These are phyloP conservation scores for Rhyacophila brunnea DNA, from an alignment of 1,140 invertebrate genomes.

Conservation along the genomic window DNA sequence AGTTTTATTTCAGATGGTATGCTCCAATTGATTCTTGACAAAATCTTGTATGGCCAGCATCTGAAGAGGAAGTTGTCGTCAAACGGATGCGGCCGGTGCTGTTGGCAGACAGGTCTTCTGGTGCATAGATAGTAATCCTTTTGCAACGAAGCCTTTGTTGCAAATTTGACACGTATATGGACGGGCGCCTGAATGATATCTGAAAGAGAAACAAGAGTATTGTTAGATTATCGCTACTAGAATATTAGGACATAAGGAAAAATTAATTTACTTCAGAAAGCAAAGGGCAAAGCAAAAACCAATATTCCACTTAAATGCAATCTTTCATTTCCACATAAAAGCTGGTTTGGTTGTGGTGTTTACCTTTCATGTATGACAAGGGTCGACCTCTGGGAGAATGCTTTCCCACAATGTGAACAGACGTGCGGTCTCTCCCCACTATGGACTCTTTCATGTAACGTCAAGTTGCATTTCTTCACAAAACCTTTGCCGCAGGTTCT, in stretches of 20 bases:
- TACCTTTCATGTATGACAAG: conserved; percentile 72
- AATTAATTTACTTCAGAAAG: too few species aligned
- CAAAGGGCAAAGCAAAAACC: too few species aligned
- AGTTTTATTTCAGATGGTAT: too few species aligned
- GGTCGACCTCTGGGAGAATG: conserved; percentile 76
- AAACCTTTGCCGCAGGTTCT: conserved; percentile 63
- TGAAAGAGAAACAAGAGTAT: conserved; percentile 28
- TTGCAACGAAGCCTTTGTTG: conserved; percentile 63
- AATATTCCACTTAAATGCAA: too few species aligned
- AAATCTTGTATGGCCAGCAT: too few species aligned
- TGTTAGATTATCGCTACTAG: background rate
- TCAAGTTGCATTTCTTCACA: conserved; percentile 62
- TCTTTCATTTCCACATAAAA: too few species aligned
- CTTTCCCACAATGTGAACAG: conserved; percentile 69
- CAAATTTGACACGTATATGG: conserved; percentile 73
- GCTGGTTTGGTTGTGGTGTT: too few species aligned
- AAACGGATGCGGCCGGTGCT: background rate
- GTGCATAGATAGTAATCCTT: conserved; percentile 63
- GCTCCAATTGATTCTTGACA: too few species aligned
- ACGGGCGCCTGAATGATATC: conserved; percentile 73
- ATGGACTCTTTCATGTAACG: conserved; percentile 63
- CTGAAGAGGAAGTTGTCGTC: background rate
- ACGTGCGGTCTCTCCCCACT: conserved; percentile 66
- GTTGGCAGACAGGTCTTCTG: conserved; percentile 46
- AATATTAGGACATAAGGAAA: too few species aligned